phyloP scores from a whole-genome alignment of 2,888 invertebrate genomes.

The Mimachlamys varia region DNA sequence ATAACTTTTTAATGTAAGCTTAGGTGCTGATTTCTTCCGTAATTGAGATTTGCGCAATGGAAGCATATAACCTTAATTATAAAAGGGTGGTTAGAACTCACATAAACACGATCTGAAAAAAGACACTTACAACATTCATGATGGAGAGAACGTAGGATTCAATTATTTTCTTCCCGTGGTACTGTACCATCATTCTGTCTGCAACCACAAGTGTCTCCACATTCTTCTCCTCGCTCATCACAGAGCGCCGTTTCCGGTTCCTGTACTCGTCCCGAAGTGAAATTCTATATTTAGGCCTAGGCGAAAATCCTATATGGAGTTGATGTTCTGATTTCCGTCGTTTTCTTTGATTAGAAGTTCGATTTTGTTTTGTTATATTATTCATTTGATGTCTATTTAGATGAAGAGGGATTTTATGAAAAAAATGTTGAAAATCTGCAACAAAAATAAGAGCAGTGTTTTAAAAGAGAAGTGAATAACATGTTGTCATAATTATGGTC shows the following conservation, averaged over 20 bases:
- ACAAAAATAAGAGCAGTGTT: not conserved
- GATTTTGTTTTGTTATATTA: not conserved
- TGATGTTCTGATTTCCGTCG: not conserved
- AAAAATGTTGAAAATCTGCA: not conserved
- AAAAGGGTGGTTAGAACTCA: not conserved
- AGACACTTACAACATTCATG: constrained; percentile 91
- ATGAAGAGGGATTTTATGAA: not conserved
- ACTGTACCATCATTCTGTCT: constrained; percentile 76
- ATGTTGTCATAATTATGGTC: not conserved
- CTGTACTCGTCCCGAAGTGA: constrained; percentile 37
- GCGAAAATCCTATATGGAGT: not conserved
- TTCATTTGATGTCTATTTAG: not conserved
- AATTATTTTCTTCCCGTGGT: constrained; percentile 85
- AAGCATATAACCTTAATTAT: too few relatives aligned
- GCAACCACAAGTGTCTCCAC: constrained; percentile 80
- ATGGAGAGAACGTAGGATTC: constrained; percentile 93
- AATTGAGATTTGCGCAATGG: too few relatives aligned
- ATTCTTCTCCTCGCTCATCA: constrained; percentile 67
- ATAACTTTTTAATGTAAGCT: too few relatives aligned
- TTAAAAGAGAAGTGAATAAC: not conserved
- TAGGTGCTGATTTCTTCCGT: too few relatives aligned
- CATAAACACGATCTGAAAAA: not conserved
- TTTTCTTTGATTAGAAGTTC: not conserved
- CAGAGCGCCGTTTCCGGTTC: constrained; percentile 60
- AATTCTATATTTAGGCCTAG: not conserved